A percentile compares a stretch with the other conserved stretches of the same genome.
Conservation (phyloP, 1,140 invertebrate species). For the Tribolium castaneum region DNA sequence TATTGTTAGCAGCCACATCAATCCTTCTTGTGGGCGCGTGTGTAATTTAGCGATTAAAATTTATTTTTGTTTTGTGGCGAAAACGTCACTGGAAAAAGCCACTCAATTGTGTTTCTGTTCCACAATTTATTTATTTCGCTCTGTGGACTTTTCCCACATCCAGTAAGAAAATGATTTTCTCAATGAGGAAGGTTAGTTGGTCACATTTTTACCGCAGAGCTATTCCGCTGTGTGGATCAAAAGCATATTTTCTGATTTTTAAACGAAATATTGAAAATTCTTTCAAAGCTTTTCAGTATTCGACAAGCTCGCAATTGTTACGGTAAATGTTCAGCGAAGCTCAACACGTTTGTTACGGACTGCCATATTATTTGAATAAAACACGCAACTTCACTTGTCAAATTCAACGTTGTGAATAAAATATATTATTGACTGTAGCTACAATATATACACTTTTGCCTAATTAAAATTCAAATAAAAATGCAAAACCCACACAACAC, state of each 20-base stretch:
- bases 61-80: slow-evolving; percentile 17
- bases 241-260: not conserved
- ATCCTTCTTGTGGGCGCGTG: not conserved
- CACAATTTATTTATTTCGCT: slow-evolving; percentile 1
- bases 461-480: not conserved
- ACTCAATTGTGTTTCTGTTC: not conserved
- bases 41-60: slow-evolving; percentile 21
- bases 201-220: not conserved
- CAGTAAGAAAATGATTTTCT: not conserved
- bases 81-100: not conserved
- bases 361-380: not conserved
- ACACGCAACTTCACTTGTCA: not conserved
- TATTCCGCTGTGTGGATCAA: not conserved
- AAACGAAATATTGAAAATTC: not conserved
- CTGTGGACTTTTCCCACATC: not conserved
- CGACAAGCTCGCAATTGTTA: not conserved
- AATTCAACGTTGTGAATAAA: not conserved
- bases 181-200: not conserved
- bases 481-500: not conserved
- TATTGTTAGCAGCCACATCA: not conserved
- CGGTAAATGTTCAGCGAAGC: not conserved
- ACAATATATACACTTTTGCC: not conserved
- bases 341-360: not conserved
- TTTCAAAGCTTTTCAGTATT: not conserved
- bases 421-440: not conserved